Conservation (phyloP, 2,888 invertebrate genomes). For the Incurvaria masculella region DNA sequence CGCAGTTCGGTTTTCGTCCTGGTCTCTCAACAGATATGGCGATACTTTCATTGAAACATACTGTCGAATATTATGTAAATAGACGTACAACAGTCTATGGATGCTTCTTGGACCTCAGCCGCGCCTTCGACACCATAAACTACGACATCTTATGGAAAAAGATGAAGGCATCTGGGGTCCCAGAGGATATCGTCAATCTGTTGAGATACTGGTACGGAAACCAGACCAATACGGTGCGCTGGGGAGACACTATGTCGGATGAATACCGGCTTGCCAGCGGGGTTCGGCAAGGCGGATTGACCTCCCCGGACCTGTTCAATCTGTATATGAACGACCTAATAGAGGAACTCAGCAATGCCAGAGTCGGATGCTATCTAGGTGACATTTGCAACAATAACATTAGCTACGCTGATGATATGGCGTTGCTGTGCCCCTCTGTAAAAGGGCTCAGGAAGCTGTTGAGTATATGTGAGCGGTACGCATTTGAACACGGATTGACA, state of each 20-base stretch:
- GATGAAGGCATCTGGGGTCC: constrained; percentile 7
- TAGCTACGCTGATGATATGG: too few species aligned
- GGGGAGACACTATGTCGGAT: constrained; percentile 11
- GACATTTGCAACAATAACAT: neutral
- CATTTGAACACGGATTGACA: too few species aligned
- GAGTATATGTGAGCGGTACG: too few species aligned
- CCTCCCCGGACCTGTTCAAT: constrained; percentile 14
- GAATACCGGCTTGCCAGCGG: constrained; percentile 14
- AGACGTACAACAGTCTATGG: neutral
- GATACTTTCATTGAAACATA: neutral
- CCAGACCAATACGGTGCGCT: constrained; percentile 11
- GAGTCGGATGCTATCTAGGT: constrained; percentile 4
- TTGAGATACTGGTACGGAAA: constrained; percentile 12
- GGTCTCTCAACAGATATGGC: constrained; percentile 1
- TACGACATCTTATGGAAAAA: constrained; percentile 14
- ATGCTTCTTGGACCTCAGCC: neutral
- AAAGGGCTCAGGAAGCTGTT: too few species aligned
- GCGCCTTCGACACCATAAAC: constrained; percentile 15
- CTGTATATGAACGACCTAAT: constrained; percentile 10
- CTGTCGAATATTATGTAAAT: neutral
- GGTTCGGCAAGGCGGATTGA: constrained; percentile 15
- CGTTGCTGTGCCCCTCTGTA: too few species aligned
- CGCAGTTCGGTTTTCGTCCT: constrained; percentile 2
- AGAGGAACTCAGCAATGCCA: constrained; percentile 11
- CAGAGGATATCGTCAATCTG: constrained; percentile 9